phyloP scores from a whole-genome alignment of 53 echinoderm and acorn worm species.

The Antedon mediterranea region DNA sequence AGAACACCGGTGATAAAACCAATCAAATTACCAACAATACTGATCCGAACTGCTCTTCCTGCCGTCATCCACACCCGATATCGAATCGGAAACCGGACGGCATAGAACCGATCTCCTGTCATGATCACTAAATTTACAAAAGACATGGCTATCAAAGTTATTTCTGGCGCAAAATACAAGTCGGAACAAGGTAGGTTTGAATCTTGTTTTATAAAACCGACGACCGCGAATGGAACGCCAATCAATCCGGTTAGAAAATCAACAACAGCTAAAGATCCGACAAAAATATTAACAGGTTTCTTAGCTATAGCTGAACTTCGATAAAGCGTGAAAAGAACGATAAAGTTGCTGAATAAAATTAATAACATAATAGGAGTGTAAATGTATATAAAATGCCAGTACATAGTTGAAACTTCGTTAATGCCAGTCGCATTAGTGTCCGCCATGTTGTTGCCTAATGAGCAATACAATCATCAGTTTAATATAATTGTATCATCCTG shows the following conservation, averaged over 20 bases:
- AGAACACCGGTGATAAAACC: not conserved
- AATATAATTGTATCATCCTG: too few relatives aligned
- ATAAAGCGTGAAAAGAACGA: not conserved
- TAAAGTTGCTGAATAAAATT: not conserved
- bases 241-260: not conserved
- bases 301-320: not conserved
- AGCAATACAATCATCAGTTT: too few relatives aligned
- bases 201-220: not conserved
- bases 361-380: not conserved
- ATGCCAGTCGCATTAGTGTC: too few relatives aligned
- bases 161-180: not conserved
- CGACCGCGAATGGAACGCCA: not conserved
- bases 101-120: not conserved
- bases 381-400: too few relatives aligned
- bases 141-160: not conserved
- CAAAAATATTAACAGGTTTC: not conserved
- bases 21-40: not conserved
- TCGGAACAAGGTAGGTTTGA: not conserved
- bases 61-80: not conserved
- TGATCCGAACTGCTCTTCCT: not conserved
- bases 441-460: too few relatives aligned
- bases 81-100: not conserved
- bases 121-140: not conserved
- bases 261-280: not conserved
- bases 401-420: too few relatives aligned